phyloP scores from a whole-genome alignment of 2,797 vertebrate genomes.

The Pelobates cultripes region DNA sequence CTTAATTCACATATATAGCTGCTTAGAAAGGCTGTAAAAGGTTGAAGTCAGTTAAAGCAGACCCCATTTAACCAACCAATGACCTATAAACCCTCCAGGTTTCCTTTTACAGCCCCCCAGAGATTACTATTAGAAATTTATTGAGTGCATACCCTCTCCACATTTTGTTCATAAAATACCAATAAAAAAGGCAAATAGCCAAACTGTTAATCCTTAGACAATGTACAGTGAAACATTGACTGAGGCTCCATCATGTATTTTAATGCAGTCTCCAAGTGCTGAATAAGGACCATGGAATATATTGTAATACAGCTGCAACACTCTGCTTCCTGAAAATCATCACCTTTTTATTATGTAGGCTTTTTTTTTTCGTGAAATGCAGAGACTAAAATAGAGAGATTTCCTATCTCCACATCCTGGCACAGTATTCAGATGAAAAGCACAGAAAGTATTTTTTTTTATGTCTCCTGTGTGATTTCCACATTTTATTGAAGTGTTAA shows the following conservation, averaged over 20 bases:
- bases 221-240: constrained; percentile 34
- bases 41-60: constrained; percentile 30
- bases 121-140: constrained; percentile 53
- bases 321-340: constrained; percentile 23
- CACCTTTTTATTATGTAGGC: constrained; percentile 31
- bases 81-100: constrained; percentile 47
- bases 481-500: not conserved
- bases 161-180: constrained; percentile 51
- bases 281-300: not conserved
- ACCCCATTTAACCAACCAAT: constrained; percentile 42
- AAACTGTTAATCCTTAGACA: constrained; percentile 51
- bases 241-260: constrained; percentile 17
- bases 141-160: constrained; percentile 53
- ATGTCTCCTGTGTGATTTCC: not conserved
- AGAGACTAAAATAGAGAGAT: constrained; percentile 31
- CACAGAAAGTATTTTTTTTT: not conserved
- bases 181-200: constrained; percentile 47
- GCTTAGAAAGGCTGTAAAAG: constrained; percentile 25
- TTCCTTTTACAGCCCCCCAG: constrained; percentile 46
- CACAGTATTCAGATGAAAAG: not conserved
- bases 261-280: not conserved
- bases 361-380: constrained; percentile 30
- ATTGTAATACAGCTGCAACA: constrained; percentile 29
- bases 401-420: constrained; percentile 22
- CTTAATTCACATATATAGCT: constrained; percentile 25